Evolutionary conservation across 2,888 invertebrate species (phyloP), one percentile per base, ranked within the genome.

Genomic region (Sarcophaga rosellei): DNA sequence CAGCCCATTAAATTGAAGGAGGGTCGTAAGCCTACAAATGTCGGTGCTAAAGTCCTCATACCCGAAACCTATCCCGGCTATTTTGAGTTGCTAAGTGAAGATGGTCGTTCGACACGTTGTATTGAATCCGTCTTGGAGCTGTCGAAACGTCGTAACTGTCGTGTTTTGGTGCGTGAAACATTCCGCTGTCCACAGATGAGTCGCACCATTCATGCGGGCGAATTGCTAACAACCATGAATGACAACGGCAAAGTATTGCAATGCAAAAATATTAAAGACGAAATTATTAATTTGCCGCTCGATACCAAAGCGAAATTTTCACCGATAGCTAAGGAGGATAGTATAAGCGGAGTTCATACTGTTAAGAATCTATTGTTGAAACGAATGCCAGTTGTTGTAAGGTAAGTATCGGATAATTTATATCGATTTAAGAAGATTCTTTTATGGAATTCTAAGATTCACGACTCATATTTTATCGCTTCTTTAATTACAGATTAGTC

Each of bases 321-420:
- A 90, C 97, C 98, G 70, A 94, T 99, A 80, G 98, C 98, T 86
- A 96, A 97, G 91, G 97, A 98, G 93, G 98, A 98, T 91, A 98
- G 98, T 94, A 98, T 99, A 88, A 97, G 98, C 91, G 98, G 98
- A 25, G 98, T 98, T 21, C 98, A 99, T 93, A 97, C 97, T 88
- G 97, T 98, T 20, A 96, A 96, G 91, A 98, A 97, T 90, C 94
- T 99, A 88, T 94, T 98, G 80, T 96, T 96, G 88, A 99, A 98
- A 93, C 95, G 98, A 88, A 95, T 99, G 94, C 99, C 99, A 45
- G 95, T 99, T 88, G 98, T 98, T 88, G 98, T 99, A 20, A 95
- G 98, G 93, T 93, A 86, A 91, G 91, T 90, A 5, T 4, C 0
- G 1, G 1, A 44, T n/a, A n/a, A 15, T 47, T 35, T 35, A 35